Conservation (phyloP, 2,888 invertebrate genomes). For the Phytoseiulus persimilis region DNA sequence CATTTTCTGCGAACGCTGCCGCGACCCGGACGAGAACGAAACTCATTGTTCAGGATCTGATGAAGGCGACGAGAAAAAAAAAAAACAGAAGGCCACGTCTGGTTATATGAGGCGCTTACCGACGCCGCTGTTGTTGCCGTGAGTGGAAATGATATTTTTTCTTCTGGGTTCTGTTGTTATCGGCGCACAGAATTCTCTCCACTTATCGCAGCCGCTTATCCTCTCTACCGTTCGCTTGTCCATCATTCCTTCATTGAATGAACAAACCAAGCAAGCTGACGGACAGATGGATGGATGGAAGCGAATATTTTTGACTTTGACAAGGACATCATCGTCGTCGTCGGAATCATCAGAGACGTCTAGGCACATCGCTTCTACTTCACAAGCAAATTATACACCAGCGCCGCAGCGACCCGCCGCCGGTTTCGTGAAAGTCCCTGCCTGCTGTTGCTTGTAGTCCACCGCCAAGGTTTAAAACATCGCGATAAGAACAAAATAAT, state of each 20-base stretch:
- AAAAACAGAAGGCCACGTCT: not conserved
- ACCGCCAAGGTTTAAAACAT: not conserved
- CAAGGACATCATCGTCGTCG: not conserved
- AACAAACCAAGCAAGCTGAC: slow-evolving; percentile 5
- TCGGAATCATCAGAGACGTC: not conserved
- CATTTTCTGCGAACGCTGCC: not conserved
- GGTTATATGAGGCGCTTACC: not conserved
- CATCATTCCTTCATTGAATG: not conserved
- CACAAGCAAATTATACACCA: not conserved
- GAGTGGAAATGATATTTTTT: not conserved
- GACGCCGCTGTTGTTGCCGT: not conserved
- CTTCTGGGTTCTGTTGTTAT: not conserved
- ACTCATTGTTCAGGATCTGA: not conserved
- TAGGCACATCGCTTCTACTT: not conserved
- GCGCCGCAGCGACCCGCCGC: not conserved
- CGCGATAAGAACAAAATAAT: not conserved
- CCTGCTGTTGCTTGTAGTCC: not conserved
- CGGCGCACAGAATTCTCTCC: not conserved
- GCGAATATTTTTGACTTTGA: not conserved
- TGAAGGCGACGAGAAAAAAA: not conserved
- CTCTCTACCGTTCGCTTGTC: not conserved
- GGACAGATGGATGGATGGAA: not conserved
- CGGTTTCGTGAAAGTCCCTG: not conserved
- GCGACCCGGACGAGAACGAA: not conserved
- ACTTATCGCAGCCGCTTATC: not conserved